These are phyloP conservation scores for Drosophila acutilabella DNA, from an alignment of 2,888 invertebrate species.

Conservation along the genomic window DNA sequence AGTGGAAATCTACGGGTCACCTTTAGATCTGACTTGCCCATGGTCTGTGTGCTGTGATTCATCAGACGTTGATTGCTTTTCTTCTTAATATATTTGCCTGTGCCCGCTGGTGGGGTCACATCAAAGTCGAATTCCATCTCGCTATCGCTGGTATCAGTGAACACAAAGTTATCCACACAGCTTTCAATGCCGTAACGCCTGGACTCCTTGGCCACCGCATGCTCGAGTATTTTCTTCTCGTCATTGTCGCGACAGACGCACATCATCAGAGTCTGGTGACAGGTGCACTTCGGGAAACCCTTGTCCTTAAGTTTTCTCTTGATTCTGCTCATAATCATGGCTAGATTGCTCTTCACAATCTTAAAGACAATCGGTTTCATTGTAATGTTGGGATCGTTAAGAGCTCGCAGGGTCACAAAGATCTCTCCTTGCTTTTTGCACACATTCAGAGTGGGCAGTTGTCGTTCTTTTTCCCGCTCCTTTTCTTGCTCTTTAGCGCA, in stretches of 20 bases:
- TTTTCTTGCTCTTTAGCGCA: constrained; percentile 72
- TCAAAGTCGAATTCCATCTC: constrained; percentile 89
- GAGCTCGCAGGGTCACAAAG: constrained; percentile 86
- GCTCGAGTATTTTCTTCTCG: constrained; percentile 85
- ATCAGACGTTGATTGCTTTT: constrained; percentile 87
- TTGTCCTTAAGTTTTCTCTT: constrained; percentile 86
- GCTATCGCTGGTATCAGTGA: constrained; percentile 83
- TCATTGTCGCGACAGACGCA: constrained; percentile 77
- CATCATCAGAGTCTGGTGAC: constrained; percentile 85
- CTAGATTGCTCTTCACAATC: constrained; percentile 87
- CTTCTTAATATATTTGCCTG: no score
- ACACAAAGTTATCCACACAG: constrained; percentile 70
- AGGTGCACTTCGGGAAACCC: constrained; percentile 86
- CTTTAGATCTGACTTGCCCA: constrained; percentile 85
- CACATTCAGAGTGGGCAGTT: constrained; percentile 87
- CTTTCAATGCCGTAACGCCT: constrained; percentile 55
- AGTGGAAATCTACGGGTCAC: constrained; percentile 57
- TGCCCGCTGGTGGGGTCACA: constrained; percentile 87
- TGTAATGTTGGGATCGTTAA: constrained; percentile 10
- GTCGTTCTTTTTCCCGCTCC: constrained; percentile 60
- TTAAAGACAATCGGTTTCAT: constrained; percentile 88
- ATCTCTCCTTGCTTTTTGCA: constrained; percentile 88
- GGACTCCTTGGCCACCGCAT: constrained; percentile 86
- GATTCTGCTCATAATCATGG: constrained; percentile 86
- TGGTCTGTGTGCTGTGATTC: constrained; percentile 87